These are phyloP conservation scores for Eulemur rubriventer DNA, from an alignment of 2,797 vertebrate species.

Conservation along the genomic window DNA sequence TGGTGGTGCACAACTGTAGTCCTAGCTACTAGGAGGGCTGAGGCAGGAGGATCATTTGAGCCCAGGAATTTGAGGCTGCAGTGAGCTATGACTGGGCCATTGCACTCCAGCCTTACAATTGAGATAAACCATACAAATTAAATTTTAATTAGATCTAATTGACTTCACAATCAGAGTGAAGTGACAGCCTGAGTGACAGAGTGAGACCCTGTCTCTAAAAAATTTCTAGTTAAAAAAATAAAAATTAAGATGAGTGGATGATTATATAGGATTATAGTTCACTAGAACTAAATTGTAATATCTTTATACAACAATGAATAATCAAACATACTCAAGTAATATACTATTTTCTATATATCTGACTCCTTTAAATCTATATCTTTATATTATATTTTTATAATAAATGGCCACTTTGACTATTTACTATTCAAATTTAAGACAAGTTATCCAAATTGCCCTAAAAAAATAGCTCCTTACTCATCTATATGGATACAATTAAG, in stretches of 20 bases:
- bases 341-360: not conserved
- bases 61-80: not conserved
- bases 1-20: not conserved
- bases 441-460: not conserved
- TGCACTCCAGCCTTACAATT: not conserved
- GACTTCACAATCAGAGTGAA: not conserved
- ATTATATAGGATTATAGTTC: not conserved
- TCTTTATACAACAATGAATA: slow-evolving; percentile 9
- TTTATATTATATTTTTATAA: slow-evolving; percentile 23
- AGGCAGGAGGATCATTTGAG: not conserved
- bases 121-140: not conserved
- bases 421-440: slow-evolving; percentile 46
- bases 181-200: not conserved
- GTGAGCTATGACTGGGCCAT: not conserved
- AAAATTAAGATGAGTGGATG: not conserved
- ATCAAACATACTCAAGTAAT: not conserved
- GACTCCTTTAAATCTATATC: not conserved
- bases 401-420: not conserved
- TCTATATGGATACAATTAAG: not conserved
- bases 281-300: not conserved
- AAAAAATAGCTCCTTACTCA: slow-evolving; percentile 39
- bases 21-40: not conserved
- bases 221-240: not conserved
- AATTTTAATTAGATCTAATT: not conserved
- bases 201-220: not conserved